These are phyloP conservation scores for Nannobrachium achirus DNA, from an alignment of 2,113 vertebrate genomes.

Conservation along the genomic window DNA sequence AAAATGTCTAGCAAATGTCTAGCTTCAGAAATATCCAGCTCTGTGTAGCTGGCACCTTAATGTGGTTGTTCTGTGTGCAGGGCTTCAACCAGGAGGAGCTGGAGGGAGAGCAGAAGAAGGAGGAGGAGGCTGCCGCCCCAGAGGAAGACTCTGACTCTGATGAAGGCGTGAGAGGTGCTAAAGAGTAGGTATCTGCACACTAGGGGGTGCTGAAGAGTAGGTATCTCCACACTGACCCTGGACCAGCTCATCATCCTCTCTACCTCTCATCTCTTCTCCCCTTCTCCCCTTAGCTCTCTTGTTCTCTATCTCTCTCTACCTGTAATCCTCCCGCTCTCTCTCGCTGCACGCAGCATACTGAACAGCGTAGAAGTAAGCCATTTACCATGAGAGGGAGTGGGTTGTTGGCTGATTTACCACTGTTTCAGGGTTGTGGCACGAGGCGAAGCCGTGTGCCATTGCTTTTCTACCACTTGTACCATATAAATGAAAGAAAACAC, in stretches of 20 bases:
- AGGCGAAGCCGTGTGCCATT: too few relatives aligned
- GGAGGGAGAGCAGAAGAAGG: conserved; percentile 86
- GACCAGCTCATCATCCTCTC: too few relatives aligned
- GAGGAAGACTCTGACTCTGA: conserved; percentile 92
- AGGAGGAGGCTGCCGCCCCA: conserved; percentile 67
- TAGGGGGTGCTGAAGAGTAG: conserved; percentile 89
- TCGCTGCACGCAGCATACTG: too few relatives aligned
- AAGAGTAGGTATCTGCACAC: conserved; percentile 83
- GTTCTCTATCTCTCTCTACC: not conserved
- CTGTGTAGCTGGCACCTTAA: too few relatives aligned
- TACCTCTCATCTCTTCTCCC: not conserved
- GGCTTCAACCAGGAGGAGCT: conserved; percentile 98
- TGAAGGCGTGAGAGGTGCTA: conserved; percentile 86
- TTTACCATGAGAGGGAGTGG: too few relatives aligned
- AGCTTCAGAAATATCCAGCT: too few relatives aligned
- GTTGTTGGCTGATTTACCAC: too few relatives aligned
- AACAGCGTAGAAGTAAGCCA: too few relatives aligned
- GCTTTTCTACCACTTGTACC: too few relatives aligned
- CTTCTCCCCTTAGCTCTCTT: not conserved
- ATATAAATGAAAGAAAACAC: too few relatives aligned
- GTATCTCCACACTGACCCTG: conserved; percentile 44
- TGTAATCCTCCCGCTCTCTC: not conserved
- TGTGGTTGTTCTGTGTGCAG: conserved; percentile 71
- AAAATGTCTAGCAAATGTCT: too few relatives aligned
- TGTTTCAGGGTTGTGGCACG: too few relatives aligned